Conservation (phyloP, 2,888 invertebrate genomes). For the Ditula angustiorana region DNA sequence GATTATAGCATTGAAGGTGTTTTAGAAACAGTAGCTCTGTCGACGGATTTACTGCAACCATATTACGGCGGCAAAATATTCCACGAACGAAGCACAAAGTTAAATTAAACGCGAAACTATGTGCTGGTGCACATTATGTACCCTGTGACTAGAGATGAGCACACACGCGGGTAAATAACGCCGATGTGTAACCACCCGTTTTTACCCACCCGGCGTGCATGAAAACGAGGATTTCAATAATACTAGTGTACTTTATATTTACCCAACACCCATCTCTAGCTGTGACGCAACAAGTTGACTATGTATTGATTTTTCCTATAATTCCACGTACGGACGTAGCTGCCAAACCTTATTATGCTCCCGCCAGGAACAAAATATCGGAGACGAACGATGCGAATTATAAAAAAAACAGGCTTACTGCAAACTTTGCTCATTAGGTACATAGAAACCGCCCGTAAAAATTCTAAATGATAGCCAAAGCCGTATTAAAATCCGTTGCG, state of each 20-base stretch:
- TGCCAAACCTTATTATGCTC: constrained; percentile 35
- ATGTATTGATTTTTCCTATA: constrained; percentile 57
- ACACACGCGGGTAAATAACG: not conserved
- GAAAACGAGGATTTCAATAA: not conserved
- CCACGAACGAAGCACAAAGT: constrained; percentile 27
- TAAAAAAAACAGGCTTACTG: not conserved
- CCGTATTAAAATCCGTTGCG: too few relatives aligned
- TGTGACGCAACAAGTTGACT: constrained; percentile 54
- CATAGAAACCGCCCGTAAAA: too few relatives aligned
- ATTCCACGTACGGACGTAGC: constrained; percentile 45
- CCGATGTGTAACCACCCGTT: not conserved
- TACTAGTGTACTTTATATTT: not conserved
- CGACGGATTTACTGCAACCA: constrained; percentile 3
- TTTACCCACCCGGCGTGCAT: not conserved
- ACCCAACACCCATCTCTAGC: constrained; percentile 13
- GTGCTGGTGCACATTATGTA: constrained; percentile 44
- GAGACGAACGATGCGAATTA: constrained; percentile 4
- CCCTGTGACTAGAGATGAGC: constrained; percentile 21
- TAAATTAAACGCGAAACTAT: constrained; percentile 33
- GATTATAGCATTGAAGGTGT: constrained; percentile 17
- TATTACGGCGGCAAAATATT: constrained; percentile 28
- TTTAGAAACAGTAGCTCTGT: constrained; percentile 1
- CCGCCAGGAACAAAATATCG: constrained; percentile 21
- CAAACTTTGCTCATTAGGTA: too few relatives aligned
- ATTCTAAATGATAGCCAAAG: too few relatives aligned